These are phyloP conservation scores for Drosophila lutescens DNA, from an alignment of 2,888 invertebrate genomes.

Conservation along the genomic window DNA sequence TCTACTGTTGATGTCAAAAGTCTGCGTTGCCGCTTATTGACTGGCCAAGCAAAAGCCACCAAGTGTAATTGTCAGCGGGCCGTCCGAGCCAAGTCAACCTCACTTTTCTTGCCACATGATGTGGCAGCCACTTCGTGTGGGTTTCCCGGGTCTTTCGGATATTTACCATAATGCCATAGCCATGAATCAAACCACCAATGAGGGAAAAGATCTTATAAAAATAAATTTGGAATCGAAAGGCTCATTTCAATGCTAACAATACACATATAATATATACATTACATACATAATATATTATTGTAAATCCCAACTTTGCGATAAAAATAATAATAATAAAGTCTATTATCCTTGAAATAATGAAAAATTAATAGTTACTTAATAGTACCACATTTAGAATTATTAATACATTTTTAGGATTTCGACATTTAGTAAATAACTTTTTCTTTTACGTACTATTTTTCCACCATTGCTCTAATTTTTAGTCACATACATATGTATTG, in stretches of 20 bases:
- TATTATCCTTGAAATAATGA: too few species aligned
- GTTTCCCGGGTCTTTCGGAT: slow-evolving; percentile 8
- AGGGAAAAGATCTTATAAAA: not conserved
- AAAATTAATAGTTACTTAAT: too few species aligned
- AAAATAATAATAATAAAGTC: too few species aligned
- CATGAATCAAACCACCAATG: slow-evolving; percentile 1
- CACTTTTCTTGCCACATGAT: slow-evolving; percentile 13
- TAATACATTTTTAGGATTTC: too few species aligned
- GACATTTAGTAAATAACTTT: too few species aligned
- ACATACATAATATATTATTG: too few species aligned
- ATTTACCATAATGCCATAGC: not conserved
- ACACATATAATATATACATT: too few species aligned
- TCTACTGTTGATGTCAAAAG: not conserved
- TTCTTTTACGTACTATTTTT: too few species aligned
- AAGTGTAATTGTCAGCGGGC: slow-evolving; percentile 59
- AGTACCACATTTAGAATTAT: too few species aligned
- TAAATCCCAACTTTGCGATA: too few species aligned
- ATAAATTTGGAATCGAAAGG: not conserved
- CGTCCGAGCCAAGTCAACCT: slow-evolving; percentile 14
- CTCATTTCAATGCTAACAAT: too few species aligned
- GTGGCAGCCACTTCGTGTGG: slow-evolving; percentile 50
- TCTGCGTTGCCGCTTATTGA: slow-evolving; percentile 4
- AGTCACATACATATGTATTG: not conserved
- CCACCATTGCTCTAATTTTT: too few species aligned
- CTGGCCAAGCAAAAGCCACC: slow-evolving; percentile 10